Evolutionary conservation across 2,888 invertebrate genomes (phyloP).

Genomic region (Dryobotodes eremita): DNA sequence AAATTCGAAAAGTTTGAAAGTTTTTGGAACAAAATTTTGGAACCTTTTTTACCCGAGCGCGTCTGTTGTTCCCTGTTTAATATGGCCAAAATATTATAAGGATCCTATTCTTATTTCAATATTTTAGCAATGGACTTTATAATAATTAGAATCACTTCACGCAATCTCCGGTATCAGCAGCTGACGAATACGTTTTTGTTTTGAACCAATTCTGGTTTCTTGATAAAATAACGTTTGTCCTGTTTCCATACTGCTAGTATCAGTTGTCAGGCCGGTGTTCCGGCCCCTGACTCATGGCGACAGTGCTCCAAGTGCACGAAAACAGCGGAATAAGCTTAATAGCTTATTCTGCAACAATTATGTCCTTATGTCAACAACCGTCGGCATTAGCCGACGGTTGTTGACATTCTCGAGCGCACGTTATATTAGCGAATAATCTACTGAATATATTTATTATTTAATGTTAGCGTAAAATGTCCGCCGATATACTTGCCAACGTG

Average conservation of each 20-base stretch:
- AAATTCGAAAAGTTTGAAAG: not conserved
- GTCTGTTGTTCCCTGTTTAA: conserved; percentile 1
- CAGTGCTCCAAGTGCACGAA: not conserved
- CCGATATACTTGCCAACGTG: conserved; percentile 1
- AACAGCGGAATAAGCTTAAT: conserved; percentile 21
- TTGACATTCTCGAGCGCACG: conserved; percentile 11
- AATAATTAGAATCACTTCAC: not conserved
- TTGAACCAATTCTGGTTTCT: not conserved
- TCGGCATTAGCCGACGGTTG: conserved; percentile 6
- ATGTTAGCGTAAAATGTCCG: conserved; percentile 15
- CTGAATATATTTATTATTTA: conserved; percentile 18
- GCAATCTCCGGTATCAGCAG: conserved; percentile 20
- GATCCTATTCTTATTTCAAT: conserved; percentile 8
- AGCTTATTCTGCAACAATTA: too few relatives aligned
- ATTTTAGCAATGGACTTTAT: not conserved
- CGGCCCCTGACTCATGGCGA: not conserved
- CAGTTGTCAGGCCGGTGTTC: not conserved
- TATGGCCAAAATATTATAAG: conserved; percentile 3
- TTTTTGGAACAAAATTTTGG: not conserved
- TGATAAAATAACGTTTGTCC: conserved; percentile 14
- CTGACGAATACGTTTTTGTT: conserved; percentile 11
- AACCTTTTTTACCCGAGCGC: conserved; percentile 1
- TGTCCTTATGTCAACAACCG: too few relatives aligned
- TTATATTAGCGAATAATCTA: conserved; percentile 32
- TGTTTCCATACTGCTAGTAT: conserved; percentile 21